phyloP scores from a whole-genome alignment of 2,888 invertebrate species.

The Drosophila parthenogenetica region DNA sequence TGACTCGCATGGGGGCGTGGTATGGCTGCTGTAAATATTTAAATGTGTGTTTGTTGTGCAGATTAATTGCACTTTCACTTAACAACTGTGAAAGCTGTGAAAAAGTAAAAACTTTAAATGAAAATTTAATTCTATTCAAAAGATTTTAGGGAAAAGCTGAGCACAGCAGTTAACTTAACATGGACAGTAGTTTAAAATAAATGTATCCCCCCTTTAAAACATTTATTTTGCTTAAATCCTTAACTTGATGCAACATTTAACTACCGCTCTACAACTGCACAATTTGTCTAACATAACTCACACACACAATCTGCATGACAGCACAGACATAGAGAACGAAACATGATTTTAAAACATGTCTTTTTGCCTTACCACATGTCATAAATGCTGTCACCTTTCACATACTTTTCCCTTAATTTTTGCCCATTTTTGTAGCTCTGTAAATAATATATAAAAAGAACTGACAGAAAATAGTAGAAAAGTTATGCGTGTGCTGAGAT shows the following conservation, averaged over 20 bases:
- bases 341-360: slow-evolving; percentile 36
- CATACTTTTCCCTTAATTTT: slow-evolving; percentile 5
- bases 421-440: neutral
- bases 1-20: slow-evolving; percentile 14
- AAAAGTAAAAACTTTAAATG: slow-evolving; percentile 13
- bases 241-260: slow-evolving; percentile 12
- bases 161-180: neutral
- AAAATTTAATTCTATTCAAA: neutral
- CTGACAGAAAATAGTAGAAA: slow-evolving; percentile 37
- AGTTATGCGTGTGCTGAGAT: slow-evolving; percentile 39
- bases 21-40: neutral
- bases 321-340: slow-evolving; percentile 19
- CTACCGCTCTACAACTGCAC: neutral
- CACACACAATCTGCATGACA: slow-evolving; percentile 3
- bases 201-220: neutral
- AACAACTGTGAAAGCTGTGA: neutral
- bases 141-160: slow-evolving; percentile 1
- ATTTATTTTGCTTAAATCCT: slow-evolving; percentile 5
- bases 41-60: neutral
- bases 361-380: slow-evolving; percentile 32
- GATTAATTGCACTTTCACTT: slow-evolving; percentile 24
- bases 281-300: slow-evolving; percentile 12
- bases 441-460: slow-evolving; percentile 39
- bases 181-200: neutral
- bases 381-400: slow-evolving; percentile 36